Percentiles rank a stretch among this genome's conserved stretches.
Evolutionary conservation across 2,797 vertebrate genomes (phyloP).

Genomic region (Sebastolobus altivelis): DNA sequence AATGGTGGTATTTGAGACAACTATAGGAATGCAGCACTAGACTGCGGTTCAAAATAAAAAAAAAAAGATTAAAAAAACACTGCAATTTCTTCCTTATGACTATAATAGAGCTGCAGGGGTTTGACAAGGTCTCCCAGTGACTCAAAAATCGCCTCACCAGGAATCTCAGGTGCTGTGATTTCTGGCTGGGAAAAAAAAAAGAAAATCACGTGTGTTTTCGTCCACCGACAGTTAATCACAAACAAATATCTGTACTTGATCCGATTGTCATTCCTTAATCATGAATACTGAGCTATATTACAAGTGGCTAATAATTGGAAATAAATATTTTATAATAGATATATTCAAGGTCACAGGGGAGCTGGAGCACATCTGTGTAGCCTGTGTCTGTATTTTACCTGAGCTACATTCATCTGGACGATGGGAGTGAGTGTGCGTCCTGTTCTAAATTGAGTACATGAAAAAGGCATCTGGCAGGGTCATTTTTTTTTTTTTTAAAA

Average conservation of each 20-base stretch:
- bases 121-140: conserved; percentile 8
- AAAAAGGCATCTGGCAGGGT: background rate
- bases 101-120: conserved; percentile 6
- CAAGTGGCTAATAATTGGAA: conserved; percentile 7
- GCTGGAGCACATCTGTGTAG: background rate
- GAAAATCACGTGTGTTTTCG: background rate
- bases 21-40: background rate
- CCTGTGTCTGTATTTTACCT: background rate
- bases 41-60: conserved; percentile 7
- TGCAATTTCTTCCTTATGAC: conserved; percentile 26
- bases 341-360: conserved; percentile 22
- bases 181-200: conserved; percentile 4
- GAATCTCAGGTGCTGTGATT: conserved; percentile 10
- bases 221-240: background rate
- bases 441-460: background rate
- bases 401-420: background rate
- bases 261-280: background rate
- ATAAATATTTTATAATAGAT: conserved; percentile 1
- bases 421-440: background rate
- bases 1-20: conserved; percentile 15
- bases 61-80: conserved; percentile 1
- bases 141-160: conserved; percentile 5
- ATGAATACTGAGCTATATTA: conserved; percentile 7
- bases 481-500: background rate
- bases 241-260: background rate